These are phyloP conservation scores for Pogonophryne albipinna DNA, from an alignment of 2,797 vertebrate species.

Conservation along the genomic window DNA sequence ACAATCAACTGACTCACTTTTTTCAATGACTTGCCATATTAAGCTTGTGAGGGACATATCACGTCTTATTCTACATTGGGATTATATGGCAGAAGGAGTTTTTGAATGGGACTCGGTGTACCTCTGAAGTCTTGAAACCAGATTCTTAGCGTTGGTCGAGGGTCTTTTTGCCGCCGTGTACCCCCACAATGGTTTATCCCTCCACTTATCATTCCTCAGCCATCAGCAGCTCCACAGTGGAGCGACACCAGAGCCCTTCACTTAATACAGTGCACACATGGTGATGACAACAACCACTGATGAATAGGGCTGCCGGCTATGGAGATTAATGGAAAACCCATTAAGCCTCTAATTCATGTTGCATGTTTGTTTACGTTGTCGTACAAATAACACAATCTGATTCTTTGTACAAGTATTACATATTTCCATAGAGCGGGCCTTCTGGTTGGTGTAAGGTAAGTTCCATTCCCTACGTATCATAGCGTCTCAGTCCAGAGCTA, in stretches of 20 bases:
- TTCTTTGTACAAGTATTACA: slow-evolving; percentile 14
- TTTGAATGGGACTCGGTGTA: slow-evolving; percentile 57
- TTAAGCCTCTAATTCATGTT: slow-evolving; percentile 51
- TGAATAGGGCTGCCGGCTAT: slow-evolving; percentile 47
- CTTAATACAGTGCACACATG: slow-evolving; percentile 63
- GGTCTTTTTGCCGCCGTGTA: slow-evolving; percentile 33
- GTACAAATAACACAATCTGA: slow-evolving; percentile 29
- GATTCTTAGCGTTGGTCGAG: slow-evolving; percentile 60
- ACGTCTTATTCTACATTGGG: not conserved
- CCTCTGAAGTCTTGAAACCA: slow-evolving; percentile 62
- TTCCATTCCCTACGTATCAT: not conserved
- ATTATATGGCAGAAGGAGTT: slow-evolving; percentile 21
- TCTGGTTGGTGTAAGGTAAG: not conserved
- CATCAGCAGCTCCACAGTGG: slow-evolving; percentile 68
- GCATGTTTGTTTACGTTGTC: slow-evolving; percentile 63
- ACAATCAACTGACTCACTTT: no score
- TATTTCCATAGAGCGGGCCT: not conserved
- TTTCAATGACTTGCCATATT: not conserved
- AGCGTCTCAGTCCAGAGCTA: slow-evolving; percentile 22
- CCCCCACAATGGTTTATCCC: slow-evolving; percentile 68
- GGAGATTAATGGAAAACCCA: slow-evolving; percentile 63
- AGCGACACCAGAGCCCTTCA: slow-evolving; percentile 61
- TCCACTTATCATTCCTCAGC: slow-evolving; percentile 78
- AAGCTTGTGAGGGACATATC: not conserved
- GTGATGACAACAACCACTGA: slow-evolving; percentile 68